Evolutionary conservation across 2,113 vertebrate genomes (phyloP), one percentile per base, ranked within the genome.

Genomic region (Myotis davidii): DNA sequence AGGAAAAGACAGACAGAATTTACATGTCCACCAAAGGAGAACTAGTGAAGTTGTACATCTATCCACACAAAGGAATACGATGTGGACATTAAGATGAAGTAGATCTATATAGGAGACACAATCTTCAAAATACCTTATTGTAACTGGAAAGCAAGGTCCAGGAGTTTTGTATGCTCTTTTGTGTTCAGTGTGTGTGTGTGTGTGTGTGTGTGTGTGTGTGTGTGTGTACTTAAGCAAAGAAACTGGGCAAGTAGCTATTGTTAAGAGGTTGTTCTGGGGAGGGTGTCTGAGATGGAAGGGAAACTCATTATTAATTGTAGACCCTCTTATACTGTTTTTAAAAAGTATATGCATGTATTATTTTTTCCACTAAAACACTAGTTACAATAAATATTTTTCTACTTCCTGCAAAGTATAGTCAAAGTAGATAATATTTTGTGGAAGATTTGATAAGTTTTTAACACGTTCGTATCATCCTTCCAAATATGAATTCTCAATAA

Each of bases 301-400:
- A 90, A 92, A 52, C 34, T 76, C 32, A 56, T 20, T 84, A 52
- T 95, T 73, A 21, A 73, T 45, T 85, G 45, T 86, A 27, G 54
- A 17, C 17, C 34, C 21, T 84, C 76, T 13, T 39, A 39, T 39
- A 39, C 3, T 45, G 2, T 32, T 61, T 90, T n/a, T 0, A 9
- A 45, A 77, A 85, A 54, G 59, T 23, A 29, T 16, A 45, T 23
- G 23, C 16, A 3, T 48, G 17, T 52, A n/a, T 34, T 69, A 34
- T 77, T 72, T 84, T 79, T 72, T 93, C 72, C 77, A 39, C 37
- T 92, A 83, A 82, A 81, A 96, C 45, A 64, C 21, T 70, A 78
- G 7, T 42, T 73, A 88, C 42, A 91, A 91, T 87, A 67, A 72
- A 34, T 85, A 64, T 9, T 85, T 82, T 34, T 91, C 18, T 54